Evolutionary conservation across 2,113 vertebrate genomes (phyloP), one percentile per base, ranked within the genome.

Genomic region (Scophthalmus maximus): DNA sequence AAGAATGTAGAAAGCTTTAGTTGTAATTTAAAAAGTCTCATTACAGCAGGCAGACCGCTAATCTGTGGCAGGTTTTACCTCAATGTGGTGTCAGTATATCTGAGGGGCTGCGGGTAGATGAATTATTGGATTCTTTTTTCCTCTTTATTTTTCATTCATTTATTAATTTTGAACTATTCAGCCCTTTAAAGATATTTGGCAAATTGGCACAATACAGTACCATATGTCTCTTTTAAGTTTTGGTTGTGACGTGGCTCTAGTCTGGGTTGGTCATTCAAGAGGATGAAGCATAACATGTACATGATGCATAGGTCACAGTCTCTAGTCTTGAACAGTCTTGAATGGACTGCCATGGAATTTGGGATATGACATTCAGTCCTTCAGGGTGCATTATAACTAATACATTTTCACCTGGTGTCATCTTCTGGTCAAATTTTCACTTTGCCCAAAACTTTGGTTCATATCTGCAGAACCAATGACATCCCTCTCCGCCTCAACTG

Each of bases 21-120:
- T 51, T 38, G 15, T 60, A 71, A 56, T 17, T 61, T 27, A 20
- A 63, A 73, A 74, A 51, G 20, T 22, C 67, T 76, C 49, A 44
- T 68, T 76, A 75, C 32, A 49, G 25, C 66, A 38, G 34, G 14
- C 34, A 38, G 12, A 12, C 11, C 10, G 3, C 34, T 38, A 3
- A 26, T 74, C 69, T 62, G 22, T 47, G 25, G 4, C 20, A 61
- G 36, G 11, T 32, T 5, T 32, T 32, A 32, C 4, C 30, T 8
- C 30, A 32, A 32, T 32, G 30, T 32, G 30, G 30, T n/a, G n/a
- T n/a, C n/a, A n/a, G n/a, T n/a, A n/a, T n/a, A n/a, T n/a, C n/a
- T n/a, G n/a, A n/a, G n/a, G n/a, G n/a, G n/a, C n/a, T n/a, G n/a
- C n/a, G n/a, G n/a, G n/a, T n/a, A n/a, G n/a, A n/a, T n/a, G n/a